Base-by-base conservation (phyloP, 2,888 invertebrate species). In the Microchrysa polita region DNA sequence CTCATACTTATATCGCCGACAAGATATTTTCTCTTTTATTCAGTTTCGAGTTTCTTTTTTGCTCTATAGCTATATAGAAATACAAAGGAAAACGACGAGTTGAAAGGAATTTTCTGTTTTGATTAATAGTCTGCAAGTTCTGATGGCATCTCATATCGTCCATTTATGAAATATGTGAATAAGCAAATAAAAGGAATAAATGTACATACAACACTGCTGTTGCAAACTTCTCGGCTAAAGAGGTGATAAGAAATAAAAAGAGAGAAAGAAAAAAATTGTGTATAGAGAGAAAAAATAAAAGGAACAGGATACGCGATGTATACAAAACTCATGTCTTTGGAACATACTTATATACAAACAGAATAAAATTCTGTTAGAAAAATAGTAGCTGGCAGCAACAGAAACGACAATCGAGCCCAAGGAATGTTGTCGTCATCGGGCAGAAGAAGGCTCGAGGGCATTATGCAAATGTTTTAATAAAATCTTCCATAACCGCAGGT, bases 381-480 rank as follows among this genome's bases (percentile, higher is more conserved):
- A 5, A 52, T 12, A 22, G 10, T 55, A 53, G 53, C 53, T 10
- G 52, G 55, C n/a, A 55, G 18, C 27, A 34, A 34, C n/a, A 55
- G 18, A 2, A 34, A 34, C 55, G 55, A 18, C n/a, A 22, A 9
- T 34, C 27, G 27, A 34, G 7, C 48, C 12, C 5, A n/a, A 59
- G 22, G n/a, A 27, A 59, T 59, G 59, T 59, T 27, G 59, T 23
- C 23, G 59, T 59, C 59, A 27, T 63, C 42, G 44, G n/a, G n/a
- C n/a, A n/a, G n/a, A n/a, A n/a, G n/a, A n/a, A 34, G 27, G 20
- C 63, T 42, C 44, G 18, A 34, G 42, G 65, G 44, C 22, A 65
- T 65, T 65, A 65, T 65, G 65, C 48, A 65, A 65, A 65, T 65
- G 65, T 65, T 65, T 65, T 65, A 65, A 65, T 65, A 65, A 65